A percentile compares a stretch with the other conserved stretches of the same genome.
Conservation (phyloP, 2,888 invertebrate species). For the Bimastos eiseni region DNA sequence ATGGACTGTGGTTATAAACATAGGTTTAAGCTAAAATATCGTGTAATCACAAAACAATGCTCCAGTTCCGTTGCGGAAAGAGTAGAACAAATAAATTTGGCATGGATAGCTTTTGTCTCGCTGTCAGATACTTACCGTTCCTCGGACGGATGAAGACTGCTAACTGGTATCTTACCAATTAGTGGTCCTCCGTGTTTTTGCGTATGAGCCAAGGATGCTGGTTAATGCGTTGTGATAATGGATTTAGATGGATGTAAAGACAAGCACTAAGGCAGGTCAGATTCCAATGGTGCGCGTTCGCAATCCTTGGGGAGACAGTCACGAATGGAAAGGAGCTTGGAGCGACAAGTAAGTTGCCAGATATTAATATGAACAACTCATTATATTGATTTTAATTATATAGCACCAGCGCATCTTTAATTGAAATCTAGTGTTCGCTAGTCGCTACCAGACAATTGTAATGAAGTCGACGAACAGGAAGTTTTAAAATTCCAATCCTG, state of each 20-base stretch:
- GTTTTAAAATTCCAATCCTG: too few species aligned
- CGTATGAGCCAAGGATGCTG: neutral
- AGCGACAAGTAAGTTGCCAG: constrained; percentile 71
- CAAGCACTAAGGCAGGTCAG: constrained; percentile 53
- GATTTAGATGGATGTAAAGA: constrained; percentile 47
- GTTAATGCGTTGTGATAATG: neutral
- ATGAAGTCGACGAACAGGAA: neutral
- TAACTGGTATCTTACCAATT: neutral
- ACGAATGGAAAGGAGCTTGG: constrained; percentile 94
- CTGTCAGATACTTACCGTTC: neutral
- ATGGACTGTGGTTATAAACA: too few species aligned
- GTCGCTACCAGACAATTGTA: neutral
- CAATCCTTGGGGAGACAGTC: constrained; percentile 94
- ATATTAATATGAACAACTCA: too few species aligned
- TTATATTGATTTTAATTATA: too few species aligned
- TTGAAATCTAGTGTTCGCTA: neutral
- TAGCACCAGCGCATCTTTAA: neutral
- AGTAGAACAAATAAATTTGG: neutral
- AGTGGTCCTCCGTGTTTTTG: neutral
- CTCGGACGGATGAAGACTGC: neutral
- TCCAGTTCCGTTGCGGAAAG: too few species aligned
- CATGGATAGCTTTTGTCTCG: too few species aligned
- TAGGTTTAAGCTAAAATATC: too few species aligned
- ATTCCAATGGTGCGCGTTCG: constrained; percentile 72
- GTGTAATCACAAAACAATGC: too few species aligned